phyloP scores from a whole-genome alignment of 2,797 vertebrate genomes.

The Poecilia wingei region DNA sequence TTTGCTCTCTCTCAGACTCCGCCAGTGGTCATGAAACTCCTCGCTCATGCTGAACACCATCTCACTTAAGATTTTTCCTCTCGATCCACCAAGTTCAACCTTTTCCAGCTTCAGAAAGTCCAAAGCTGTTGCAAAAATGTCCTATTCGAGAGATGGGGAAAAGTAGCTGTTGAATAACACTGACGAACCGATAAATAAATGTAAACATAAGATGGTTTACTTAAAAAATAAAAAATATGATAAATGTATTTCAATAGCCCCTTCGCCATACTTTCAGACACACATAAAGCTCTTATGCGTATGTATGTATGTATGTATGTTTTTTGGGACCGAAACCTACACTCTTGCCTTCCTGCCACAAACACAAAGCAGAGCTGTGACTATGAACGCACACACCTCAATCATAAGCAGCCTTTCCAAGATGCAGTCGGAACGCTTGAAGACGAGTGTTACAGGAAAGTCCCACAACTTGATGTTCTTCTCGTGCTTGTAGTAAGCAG shows the following conservation, averaged over 20 bases:
- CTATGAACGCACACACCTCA: constrained; percentile 53
- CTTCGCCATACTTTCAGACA: background rate
- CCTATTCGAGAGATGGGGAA: constrained; percentile 47
- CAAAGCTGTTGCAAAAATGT: constrained; percentile 80
- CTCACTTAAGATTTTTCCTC: constrained; percentile 78
- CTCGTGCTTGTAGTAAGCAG: constrained; percentile 47
- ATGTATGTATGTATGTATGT: background rate
- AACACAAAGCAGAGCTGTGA: background rate
- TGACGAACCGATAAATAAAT: background rate
- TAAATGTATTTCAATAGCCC: background rate
- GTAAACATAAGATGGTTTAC: background rate
- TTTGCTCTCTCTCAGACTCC: constrained; percentile 82
- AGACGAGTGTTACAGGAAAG: constrained; percentile 76
- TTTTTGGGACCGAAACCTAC: background rate
- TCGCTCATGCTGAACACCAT: constrained; percentile 79
- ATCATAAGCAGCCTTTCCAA: constrained; percentile 75
- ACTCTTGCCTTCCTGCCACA: background rate
- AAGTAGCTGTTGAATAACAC: background rate
- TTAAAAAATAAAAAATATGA: background rate
- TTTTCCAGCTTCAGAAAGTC: constrained; percentile 85
- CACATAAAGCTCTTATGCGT: background rate
- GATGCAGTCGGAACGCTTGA: constrained; percentile 72
- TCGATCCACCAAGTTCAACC: constrained; percentile 74
- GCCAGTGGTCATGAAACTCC: constrained; percentile 81
- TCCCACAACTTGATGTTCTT: constrained; percentile 71